Conservation (phyloP, 2,797 vertebrate species). For the Octomys mimax region DNA sequence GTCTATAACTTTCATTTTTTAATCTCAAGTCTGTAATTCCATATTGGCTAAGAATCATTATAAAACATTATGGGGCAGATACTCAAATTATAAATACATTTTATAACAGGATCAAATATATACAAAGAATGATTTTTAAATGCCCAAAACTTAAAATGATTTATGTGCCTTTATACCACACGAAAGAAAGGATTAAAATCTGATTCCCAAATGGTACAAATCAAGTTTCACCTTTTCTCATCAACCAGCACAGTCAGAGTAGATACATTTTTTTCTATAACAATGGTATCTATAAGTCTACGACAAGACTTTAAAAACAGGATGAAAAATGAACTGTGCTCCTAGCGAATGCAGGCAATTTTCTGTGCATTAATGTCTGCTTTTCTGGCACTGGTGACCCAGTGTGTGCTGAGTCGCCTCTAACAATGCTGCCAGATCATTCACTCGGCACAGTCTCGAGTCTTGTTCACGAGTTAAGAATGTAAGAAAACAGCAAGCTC, state of each 20-base stretch:
- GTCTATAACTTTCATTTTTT: background rate
- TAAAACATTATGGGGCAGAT: background rate
- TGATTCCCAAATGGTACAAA: slow-evolving; percentile 35
- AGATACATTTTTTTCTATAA: background rate
- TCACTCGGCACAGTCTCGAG: background rate
- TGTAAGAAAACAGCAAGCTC: background rate
- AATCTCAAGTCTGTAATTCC: background rate
- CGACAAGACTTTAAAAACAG: background rate
- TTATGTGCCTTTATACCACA: background rate
- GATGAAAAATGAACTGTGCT: background rate
- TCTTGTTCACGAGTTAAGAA: slow-evolving; percentile 20
- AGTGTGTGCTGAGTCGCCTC: rapidly evolving
- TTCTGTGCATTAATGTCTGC: background rate
- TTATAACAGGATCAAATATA: background rate
- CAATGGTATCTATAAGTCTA: background rate
- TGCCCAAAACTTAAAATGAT: background rate
- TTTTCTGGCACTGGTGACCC: background rate
- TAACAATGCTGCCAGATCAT: rapidly evolving
- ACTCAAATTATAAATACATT: background rate
- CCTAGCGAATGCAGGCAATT: background rate
- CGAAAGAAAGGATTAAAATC: background rate
- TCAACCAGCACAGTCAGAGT: background rate
- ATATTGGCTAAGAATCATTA: background rate
- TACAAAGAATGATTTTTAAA: slow-evolving; percentile 19
- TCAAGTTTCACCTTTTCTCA: background rate